Evolutionary conservation across 2,797 vertebrate species (phyloP).

Genomic region (Scolopax rusticola): DNA sequence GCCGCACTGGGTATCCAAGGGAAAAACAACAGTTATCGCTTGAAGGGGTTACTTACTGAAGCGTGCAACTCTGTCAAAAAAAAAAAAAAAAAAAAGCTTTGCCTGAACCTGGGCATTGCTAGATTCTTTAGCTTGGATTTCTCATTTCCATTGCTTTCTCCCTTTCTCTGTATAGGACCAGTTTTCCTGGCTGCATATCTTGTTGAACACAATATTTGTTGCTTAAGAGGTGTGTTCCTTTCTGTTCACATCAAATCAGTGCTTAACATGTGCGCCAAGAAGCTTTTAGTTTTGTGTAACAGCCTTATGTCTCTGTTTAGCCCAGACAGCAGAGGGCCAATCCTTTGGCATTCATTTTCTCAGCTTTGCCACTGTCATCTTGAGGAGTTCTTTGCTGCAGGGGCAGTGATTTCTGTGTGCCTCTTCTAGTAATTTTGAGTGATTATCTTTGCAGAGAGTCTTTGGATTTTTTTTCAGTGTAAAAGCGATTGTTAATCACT

Average conservation of each 20-base stretch:
- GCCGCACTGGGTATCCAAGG: rapidly evolving
- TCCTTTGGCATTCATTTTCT: background rate
- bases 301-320: background rate
- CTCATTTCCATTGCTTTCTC: background rate
- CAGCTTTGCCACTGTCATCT: background rate
- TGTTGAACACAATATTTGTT: background rate
- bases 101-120: no score
- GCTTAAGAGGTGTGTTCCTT: background rate
- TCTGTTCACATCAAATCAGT: background rate
- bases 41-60: rapidly evolving
- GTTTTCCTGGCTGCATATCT: background rate
- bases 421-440: background rate
- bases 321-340: no score
- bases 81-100: background rate
- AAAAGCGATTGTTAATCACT: background rate
- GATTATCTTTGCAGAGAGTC: background rate
- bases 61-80: rapidly evolving
- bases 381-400: background rate
- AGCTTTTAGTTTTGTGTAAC: background rate
- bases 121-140: rapidly evolving
- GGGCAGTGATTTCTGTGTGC: background rate
- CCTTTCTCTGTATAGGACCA: background rate
- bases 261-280: rapidly evolving
- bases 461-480: background rate
- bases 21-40: rapidly evolving